Evolutionary conservation across 2,797 vertebrate genomes (phyloP), one percentile per base, ranked within the genome.

Genomic region (Peromyscus attwateri): DNA sequence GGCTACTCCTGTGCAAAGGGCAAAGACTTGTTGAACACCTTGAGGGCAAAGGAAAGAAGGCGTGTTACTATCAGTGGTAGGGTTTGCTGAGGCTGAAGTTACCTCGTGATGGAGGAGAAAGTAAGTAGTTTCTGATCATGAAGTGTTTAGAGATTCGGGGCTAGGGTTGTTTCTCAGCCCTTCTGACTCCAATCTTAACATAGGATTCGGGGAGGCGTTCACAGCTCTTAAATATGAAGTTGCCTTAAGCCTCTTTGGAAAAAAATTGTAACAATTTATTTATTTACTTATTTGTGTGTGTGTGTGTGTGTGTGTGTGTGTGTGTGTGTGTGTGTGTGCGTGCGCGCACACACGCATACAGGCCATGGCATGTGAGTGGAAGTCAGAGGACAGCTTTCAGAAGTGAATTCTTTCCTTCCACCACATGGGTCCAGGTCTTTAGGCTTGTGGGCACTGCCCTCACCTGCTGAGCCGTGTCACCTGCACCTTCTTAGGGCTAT

Each of bases 1-100:
- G 97, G 52, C 0, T 95, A 95, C 89, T 96, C 95, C 97, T 95
- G 21, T 91, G 97, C 64, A 92, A 77, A 66, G 95, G 87, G 73
- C 94, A 94, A 80, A 97, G 92, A 97, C 97, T 97, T 98, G 95
- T 90, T 97, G 92, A 98, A 97, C 94, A 95, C 6, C 9, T 87
- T 90, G 93, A 94, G 93, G 87, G 97, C 94, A 94, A 92, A 96
- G 76, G 43, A 62, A 77, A 89, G 83, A 43, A 88, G 89, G 27
- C 46, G 40, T 77, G 90, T 94, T 88, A 89, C 92, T 87, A 37
- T 66, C 60, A 57, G 34, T 0, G 1, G 87, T 75, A 71, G 31
- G 49, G 46, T 82, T 95, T 66, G 19, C 64, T 95, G 80, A 62
- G 60, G 21, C 37, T 27, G 76, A 13, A n/a, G 5, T 89, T 94